Evolutionary conservation across 2,113 vertebrate species (phyloP).

Genomic region (Ellobius talpinus): DNA sequence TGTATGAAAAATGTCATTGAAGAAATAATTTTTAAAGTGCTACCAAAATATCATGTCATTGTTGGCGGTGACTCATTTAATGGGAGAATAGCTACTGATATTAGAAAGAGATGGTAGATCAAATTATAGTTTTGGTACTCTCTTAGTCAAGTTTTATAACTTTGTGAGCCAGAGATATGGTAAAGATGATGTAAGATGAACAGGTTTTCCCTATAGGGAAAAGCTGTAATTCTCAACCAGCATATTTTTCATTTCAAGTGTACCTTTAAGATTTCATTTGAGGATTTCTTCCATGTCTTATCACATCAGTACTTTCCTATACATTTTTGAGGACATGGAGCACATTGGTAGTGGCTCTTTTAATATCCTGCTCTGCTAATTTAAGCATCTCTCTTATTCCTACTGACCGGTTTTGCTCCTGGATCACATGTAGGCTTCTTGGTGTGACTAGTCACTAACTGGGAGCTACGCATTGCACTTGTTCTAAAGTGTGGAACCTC

Average conservation of each 20-base stretch:
- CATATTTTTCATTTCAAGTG: conserved; percentile 32
- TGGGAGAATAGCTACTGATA: neutral
- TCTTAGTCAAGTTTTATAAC: neutral
- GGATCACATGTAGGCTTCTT: neutral
- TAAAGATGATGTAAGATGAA: neutral
- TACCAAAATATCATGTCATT: neutral
- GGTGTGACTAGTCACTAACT: neutral
- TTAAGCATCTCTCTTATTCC: neutral
- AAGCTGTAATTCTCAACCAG: neutral
- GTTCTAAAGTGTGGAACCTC: neutral
- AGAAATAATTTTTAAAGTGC: conserved; percentile 3
- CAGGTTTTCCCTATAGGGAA: neutral
- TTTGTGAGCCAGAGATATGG: neutral
- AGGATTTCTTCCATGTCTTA: neutral
- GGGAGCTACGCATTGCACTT: neutral
- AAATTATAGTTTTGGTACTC: neutral
- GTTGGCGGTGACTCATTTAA: neutral
- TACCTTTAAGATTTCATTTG: conserved; percentile 14
- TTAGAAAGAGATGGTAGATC: neutral
- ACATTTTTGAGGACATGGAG: neutral
- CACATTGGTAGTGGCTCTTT: neutral
- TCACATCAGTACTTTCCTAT: neutral
- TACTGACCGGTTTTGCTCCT: neutral
- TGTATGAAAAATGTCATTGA: neutral
- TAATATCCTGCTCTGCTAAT: neutral